phyloP scores from a whole-genome alignment of 2,888 invertebrate species.

The Eudasyphora cyanicolor region DNA sequence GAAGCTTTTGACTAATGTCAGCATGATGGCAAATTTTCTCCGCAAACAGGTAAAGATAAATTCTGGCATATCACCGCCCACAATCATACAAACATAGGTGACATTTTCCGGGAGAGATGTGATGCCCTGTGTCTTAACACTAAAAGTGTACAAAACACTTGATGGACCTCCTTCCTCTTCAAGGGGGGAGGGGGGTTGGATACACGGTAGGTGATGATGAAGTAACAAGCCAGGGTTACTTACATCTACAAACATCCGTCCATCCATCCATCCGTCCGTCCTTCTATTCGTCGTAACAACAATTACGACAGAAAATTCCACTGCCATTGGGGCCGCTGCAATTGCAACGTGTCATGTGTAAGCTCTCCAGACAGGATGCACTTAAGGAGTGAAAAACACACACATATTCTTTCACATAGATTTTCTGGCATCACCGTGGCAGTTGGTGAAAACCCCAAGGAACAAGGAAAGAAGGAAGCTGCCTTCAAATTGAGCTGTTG shows the following conservation, averaged over 20 bases:
- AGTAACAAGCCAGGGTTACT: slow-evolving; percentile 50
- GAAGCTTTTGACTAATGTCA: slow-evolving; percentile 16
- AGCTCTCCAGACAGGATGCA: slow-evolving; percentile 62
- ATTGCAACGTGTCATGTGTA: slow-evolving; percentile 57
- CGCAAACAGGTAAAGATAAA: background rate
- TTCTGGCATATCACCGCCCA: background rate
- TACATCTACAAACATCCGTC: slow-evolving; percentile 23
- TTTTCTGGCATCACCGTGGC: background rate
- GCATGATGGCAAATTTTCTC: background rate
- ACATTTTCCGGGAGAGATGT: background rate
- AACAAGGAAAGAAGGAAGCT: background rate
- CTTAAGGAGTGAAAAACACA: slow-evolving; percentile 60
- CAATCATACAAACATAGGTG: background rate
- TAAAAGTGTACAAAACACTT: slow-evolving; percentile 9
- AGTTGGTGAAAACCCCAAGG: background rate
- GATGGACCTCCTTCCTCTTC: too few relatives aligned
- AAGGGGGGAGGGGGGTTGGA: too few relatives aligned
- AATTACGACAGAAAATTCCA: slow-evolving; percentile 39
- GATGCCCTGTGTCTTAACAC: background rate
- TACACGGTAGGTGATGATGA: slow-evolving; percentile 13
- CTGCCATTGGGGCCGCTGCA: background rate
- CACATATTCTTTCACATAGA: slow-evolving; percentile 2
- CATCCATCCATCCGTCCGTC: too few relatives aligned
- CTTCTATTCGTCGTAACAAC: slow-evolving; percentile 3
- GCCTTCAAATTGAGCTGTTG: background rate